phyloP scores from a whole-genome alignment of 2,797 vertebrate species.

The Octomys mimax region DNA sequence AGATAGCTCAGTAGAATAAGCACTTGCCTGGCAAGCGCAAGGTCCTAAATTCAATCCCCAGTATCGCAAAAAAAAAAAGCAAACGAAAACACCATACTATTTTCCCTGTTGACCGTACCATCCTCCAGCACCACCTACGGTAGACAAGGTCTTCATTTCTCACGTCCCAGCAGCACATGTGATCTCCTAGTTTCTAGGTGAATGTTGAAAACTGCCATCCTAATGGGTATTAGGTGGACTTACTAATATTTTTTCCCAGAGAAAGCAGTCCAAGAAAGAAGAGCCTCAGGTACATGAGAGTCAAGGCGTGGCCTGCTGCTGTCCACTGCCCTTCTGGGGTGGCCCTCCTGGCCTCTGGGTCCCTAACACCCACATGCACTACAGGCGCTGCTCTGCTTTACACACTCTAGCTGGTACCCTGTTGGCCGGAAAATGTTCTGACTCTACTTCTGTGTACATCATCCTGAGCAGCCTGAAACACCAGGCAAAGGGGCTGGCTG shows the following conservation, averaged over 20 bases:
- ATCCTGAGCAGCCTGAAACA: not conserved
- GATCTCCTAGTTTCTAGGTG: not conserved
- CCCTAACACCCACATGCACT: not conserved
- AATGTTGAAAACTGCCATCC: not conserved
- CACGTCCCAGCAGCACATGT: not conserved
- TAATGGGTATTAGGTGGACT: not conserved
- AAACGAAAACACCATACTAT: not conserved
- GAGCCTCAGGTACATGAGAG: not conserved
- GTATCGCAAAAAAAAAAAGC: too few relatives aligned
- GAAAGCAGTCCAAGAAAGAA: not conserved
- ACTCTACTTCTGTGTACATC: not conserved
- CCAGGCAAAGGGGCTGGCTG: not conserved
- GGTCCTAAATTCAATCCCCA: too few relatives aligned
- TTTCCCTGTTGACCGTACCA: not conserved
- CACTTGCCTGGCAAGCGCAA: too few relatives aligned
- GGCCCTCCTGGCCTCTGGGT: not conserved
- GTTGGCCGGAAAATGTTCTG: not conserved
- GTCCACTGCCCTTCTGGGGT: too few relatives aligned
- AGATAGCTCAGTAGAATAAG: too few relatives aligned
- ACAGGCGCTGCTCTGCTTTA: not conserved
- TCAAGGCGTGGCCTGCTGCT: not conserved
- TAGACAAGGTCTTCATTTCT: not conserved
- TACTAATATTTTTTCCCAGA: not conserved
- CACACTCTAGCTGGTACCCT: too few relatives aligned
- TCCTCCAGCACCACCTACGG: not conserved